A percentile compares a stretch with the other conserved stretches of the same genome.
These are phyloP conservation scores for Chironomus tentans DNA, from an alignment of 2,888 invertebrate species.

Conservation along the genomic window DNA sequence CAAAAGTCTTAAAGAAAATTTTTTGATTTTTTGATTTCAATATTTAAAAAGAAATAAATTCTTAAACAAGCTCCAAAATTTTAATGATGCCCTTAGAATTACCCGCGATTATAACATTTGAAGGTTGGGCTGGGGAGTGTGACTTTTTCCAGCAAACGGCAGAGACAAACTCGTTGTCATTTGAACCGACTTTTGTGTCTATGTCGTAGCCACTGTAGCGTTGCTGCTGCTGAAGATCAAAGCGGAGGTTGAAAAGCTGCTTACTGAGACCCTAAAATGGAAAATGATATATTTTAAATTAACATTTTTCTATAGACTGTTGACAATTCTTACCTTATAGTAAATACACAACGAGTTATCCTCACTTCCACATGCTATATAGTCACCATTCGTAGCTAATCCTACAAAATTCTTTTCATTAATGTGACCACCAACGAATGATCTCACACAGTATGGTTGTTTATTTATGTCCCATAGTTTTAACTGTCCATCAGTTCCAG, in stretches of 20 bases:
- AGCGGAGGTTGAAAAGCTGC: conserved; percentile 76
- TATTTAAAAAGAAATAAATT: background rate
- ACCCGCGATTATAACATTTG: conserved; percentile 80
- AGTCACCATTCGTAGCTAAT: conserved; percentile 82
- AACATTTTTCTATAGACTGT: too few species aligned
- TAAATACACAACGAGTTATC: conserved; percentile 89
- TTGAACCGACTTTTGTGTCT: conserved; percentile 48
- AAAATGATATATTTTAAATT: background rate
- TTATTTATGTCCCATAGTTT: conserved; percentile 82
- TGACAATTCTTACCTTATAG: conserved; percentile 49
- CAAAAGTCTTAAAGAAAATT: background rate
- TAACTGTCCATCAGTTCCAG: conserved; percentile 82
- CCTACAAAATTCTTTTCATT: conserved; percentile 97
- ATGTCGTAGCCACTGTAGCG: conserved; percentile 15
- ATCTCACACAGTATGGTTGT: conserved; percentile 65
- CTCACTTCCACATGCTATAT: conserved; percentile 90
- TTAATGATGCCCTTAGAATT: conserved; percentile 92
- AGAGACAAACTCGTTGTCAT: conserved; percentile 83
- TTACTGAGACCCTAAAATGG: conserved; percentile 57
- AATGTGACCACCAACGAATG: conserved; percentile 84
- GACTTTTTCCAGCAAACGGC: conserved; percentile 85
- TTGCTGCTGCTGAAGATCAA: conserved; percentile 67
- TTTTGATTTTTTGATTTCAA: too few species aligned
- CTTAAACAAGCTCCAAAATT: conserved; percentile 65
- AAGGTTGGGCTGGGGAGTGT: conserved; percentile 39